Evolutionary conservation across 2,888 invertebrate species (phyloP).

Genomic region (Sericinus montela): DNA sequence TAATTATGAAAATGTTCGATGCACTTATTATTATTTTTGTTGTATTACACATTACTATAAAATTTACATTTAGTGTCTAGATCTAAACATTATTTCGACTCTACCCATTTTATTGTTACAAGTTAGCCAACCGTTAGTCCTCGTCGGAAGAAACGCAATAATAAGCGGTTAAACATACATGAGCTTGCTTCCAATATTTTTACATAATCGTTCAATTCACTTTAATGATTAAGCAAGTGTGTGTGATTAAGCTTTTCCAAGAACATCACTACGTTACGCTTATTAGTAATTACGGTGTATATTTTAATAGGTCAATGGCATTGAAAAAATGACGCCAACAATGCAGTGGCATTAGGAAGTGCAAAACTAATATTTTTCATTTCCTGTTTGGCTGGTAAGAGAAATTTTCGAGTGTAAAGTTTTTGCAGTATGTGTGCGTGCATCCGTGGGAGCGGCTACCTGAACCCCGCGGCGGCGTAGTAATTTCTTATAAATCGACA

Average conservation of each 20-base stretch:
- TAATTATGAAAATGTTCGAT: no score
- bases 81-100: constrained; percentile 27
- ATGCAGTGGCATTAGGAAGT: constrained; percentile 53
- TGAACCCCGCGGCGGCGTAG: constrained; percentile 65
- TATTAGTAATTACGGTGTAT: constrained; percentile 42
- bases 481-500: constrained; percentile 77
- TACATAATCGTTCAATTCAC: constrained; percentile 59
- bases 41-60: no score
- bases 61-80: no score
- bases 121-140: constrained; percentile 55
- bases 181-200: constrained; percentile 54
- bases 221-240: constrained; percentile 48
- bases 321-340: constrained; percentile 33
- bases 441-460: constrained; percentile 73
- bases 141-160: constrained; percentile 56
- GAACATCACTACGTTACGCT: constrained; percentile 38
- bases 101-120: constrained; percentile 34
- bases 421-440: constrained; percentile 57
- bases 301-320: constrained; percentile 32
- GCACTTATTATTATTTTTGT: no score
- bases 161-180: constrained; percentile 65
- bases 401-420: constrained; percentile 55
- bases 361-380: constrained; percentile 65
- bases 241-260: constrained; percentile 36
- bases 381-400: constrained; percentile 64